These are phyloP conservation scores for Labeo catla DNA, from an alignment of 2,113 vertebrate species.

Conservation along the genomic window DNA sequence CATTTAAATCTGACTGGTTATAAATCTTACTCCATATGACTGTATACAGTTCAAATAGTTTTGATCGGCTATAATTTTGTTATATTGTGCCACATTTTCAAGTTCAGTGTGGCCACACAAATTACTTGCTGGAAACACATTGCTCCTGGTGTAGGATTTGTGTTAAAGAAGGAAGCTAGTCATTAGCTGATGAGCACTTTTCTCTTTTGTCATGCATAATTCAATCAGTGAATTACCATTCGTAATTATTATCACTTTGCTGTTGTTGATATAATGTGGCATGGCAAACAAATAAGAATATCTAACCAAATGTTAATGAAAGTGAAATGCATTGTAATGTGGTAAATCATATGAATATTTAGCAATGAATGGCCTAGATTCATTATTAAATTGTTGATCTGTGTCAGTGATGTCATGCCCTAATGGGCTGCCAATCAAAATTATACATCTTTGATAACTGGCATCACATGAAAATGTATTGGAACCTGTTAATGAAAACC, in stretches of 20 bases:
- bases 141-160: not conserved
- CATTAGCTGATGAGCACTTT: conserved; percentile 4
- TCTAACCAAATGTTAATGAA: not conserved
- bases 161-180: not conserved
- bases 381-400: not conserved
- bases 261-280: not conserved
- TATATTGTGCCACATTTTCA: not conserved
- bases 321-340: not conserved
- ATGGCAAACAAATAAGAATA: conserved; percentile 1
- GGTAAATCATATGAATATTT: not conserved
- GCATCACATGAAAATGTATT: not conserved
- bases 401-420: not conserved
- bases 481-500: not conserved
- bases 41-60: not conserved
- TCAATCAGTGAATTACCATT: not conserved
- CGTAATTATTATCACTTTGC: not conserved
- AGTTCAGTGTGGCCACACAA: not conserved
- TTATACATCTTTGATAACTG: conserved; percentile 13
- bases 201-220: conserved; percentile 18
- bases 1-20: not conserved
- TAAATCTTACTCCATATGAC: not conserved
- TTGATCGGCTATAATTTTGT: not conserved
- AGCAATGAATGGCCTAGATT: not conserved
- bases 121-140: not conserved
- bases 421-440: not conserved